A percentile compares a stretch with the other conserved stretches of the same genome.
Conservation (phyloP, 2,888 invertebrate genomes). For the Holacanthella duospinosa region DNA sequence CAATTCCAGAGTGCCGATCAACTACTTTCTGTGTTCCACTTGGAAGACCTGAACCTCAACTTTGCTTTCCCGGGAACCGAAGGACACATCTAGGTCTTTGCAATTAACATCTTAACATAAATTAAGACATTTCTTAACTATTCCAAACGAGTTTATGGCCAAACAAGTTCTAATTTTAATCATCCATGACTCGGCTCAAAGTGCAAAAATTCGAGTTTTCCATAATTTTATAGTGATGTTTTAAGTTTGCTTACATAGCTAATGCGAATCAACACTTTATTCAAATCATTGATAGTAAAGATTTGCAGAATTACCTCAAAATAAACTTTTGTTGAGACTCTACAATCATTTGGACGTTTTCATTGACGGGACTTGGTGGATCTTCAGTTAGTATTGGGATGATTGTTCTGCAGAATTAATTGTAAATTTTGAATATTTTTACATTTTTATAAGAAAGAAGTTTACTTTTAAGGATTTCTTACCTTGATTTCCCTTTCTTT, state of each 20-base stretch:
- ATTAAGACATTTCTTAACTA: neutral
- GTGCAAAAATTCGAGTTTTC: too few species aligned
- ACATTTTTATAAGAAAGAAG: neutral
- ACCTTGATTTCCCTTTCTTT: neutral
- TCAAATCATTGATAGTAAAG: too few species aligned
- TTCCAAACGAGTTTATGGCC: neutral
- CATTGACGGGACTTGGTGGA: neutral
- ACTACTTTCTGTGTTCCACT: constrained; percentile 25
- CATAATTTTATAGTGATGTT: too few species aligned
- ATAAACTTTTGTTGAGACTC: neutral
- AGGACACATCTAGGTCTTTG: constrained; percentile 14
- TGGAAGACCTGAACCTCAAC: constrained; percentile 23
- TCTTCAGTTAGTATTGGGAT: neutral
- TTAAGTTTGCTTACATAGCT: too few species aligned
- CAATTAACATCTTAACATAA: too few species aligned
- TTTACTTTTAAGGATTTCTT: neutral
- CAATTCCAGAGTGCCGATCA: constrained; percentile 30
- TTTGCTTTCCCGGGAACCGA: constrained; percentile 30
- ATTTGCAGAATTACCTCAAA: neutral
- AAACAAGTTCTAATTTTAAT: neutral
- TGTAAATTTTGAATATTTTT: neutral
- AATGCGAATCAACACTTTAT: too few species aligned
- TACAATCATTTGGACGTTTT: neutral
- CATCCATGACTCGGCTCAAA: neutral
- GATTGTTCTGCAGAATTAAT: neutral